phyloP scores from a whole-genome alignment of 2,113 vertebrate species.

The Oceanodroma tethys region DNA sequence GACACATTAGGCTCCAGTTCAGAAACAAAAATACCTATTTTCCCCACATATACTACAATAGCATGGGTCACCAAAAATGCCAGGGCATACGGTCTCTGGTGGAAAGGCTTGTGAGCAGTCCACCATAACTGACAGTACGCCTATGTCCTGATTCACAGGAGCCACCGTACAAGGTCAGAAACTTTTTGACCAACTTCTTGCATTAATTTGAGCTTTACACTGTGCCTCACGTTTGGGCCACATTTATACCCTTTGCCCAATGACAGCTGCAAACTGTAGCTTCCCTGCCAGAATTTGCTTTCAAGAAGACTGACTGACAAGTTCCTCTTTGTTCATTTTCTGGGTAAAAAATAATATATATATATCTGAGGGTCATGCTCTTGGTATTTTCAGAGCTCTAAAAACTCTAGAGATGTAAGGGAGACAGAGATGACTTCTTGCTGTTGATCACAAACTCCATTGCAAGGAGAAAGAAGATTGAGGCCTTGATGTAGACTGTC shows the following conservation, averaged over 20 bases:
- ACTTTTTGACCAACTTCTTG: not conserved
- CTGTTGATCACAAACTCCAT: conserved; percentile 55
- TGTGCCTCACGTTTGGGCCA: not conserved
- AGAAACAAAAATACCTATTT: not conserved
- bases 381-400: conserved; percentile 70
- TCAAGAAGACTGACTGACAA: conserved; percentile 67
- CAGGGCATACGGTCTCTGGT: not conserved
- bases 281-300: conserved; percentile 32
- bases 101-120: not conserved
- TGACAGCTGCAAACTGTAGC: conserved; percentile 24
- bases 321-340: conserved; percentile 48
- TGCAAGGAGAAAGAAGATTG: conserved; percentile 39
- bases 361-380: conserved; percentile 54
- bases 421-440: conserved; percentile 63
- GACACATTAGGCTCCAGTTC: not conserved
- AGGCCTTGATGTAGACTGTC: conserved; percentile 55
- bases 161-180: not conserved
- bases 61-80: not conserved
- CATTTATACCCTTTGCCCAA: not conserved
- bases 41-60: rapidly evolving
- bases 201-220: not conserved
- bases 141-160: not conserved
- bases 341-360: not conserved
- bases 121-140: not conserved
- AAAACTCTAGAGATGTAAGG: conserved; percentile 56